phyloP scores from a whole-genome alignment of 2,888 invertebrate species.

The Mayetiola destructor region DNA sequence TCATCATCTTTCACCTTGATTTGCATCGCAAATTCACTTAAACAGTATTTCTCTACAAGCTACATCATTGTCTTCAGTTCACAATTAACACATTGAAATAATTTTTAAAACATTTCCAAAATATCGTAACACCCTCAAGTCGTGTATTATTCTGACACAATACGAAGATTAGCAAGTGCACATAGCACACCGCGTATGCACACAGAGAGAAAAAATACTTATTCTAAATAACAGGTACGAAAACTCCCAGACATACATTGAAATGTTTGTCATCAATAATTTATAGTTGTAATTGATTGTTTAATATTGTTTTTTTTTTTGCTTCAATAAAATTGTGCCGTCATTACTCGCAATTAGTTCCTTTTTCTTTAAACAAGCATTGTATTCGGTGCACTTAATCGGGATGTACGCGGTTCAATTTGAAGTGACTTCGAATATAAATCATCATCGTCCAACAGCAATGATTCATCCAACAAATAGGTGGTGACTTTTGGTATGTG shows the following conservation, averaged over 20 bases:
- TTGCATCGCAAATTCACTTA: not conserved
- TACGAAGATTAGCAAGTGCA: no score
- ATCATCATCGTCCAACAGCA: conserved; percentile 64
- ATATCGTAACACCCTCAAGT: no score
- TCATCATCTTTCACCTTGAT: not conserved
- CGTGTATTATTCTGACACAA: no score
- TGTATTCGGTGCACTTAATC: conserved; percentile 22
- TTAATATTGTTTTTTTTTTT: not conserved
- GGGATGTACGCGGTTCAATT: conserved; percentile 56
- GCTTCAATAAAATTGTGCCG: no score
- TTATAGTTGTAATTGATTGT: no score
- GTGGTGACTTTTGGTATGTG: conserved; percentile 59
- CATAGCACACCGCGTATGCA: no score
- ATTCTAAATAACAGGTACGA: conserved; percentile 9
- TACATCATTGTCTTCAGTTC: not conserved
- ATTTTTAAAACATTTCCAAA: not conserved
- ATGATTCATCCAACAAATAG: conserved; percentile 63
- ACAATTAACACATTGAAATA: not conserved
- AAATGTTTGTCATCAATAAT: not conserved
- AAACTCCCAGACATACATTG: not conserved
- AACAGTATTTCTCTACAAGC: not conserved
- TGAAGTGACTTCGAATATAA: conserved; percentile 68
- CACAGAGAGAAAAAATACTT: no score
- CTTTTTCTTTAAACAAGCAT: conserved; percentile 18
- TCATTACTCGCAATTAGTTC: not conserved